Evolutionary conservation across 2,113 vertebrate species (phyloP), one percentile per base, ranked within the genome.

Genomic region (Leucoraja erinaceus): DNA sequence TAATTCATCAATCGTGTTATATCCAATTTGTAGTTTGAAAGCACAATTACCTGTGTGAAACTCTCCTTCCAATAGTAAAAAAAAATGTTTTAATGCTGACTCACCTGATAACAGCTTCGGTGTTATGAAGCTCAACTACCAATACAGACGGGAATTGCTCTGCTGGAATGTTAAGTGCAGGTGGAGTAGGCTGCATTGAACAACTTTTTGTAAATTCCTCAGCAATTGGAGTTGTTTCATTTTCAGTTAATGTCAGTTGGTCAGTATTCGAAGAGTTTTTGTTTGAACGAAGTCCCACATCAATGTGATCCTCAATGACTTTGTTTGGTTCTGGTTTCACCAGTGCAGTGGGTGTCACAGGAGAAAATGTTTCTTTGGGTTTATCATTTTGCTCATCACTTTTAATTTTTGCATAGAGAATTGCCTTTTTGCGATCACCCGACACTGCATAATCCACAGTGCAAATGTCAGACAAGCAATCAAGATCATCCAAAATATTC

Each of bases 61-160:
- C 38, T 47, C 38, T 47, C 38, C 38, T 47, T 47, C 38, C 38
- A 47, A 1, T 47, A 47, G 38, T 47, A 0, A 47, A 47, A 47
- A 47, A 47, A 1, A 47, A 47, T 47, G 38, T 68, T 33, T 68
- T 77, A 74, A 78, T 54, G 11, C 14, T 18, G 56, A 54, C 96
- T 94, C 95, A 97, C 98, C 98, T 97, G 94, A 99, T 94, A 61
- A 98, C 96, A 18, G 99, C 95, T 12, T 97, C 96, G 83, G 97
- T 97, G 94, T 95, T 97, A 93, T 94, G 97, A 90, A 97, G 94
- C 86, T 98, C 97, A 93, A 98, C 95, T 83, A 99, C 96, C 94
- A 99, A 94, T 14, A 99, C 96, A 0, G 98, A 98, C 0, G 97
- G 96, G 68, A 96, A 98, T 74, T 96, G 96, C 93, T 97, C 96